phyloP scores from a whole-genome alignment of 2,113 vertebrate species.

The Pteronura brasiliensis region DNA sequence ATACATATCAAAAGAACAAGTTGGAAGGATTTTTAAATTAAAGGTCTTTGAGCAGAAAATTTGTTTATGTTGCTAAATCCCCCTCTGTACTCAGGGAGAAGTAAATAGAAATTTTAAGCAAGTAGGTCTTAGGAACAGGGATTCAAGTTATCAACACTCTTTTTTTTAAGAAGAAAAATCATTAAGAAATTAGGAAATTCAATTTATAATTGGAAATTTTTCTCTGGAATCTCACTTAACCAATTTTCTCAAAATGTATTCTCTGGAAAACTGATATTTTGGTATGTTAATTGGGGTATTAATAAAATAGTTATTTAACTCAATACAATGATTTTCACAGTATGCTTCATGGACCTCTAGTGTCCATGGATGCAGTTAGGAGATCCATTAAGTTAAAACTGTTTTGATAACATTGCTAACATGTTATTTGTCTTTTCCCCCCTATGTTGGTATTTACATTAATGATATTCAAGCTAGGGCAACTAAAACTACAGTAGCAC shows the following conservation, averaged over 20 bases:
- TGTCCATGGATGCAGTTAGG: background rate
- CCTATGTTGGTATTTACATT: background rate
- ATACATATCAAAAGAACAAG: background rate
- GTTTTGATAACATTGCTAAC: background rate
- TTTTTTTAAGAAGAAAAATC: background rate
- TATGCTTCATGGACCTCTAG: background rate
- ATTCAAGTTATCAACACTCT: background rate
- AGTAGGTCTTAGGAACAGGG: background rate
- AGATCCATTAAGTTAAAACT: background rate
- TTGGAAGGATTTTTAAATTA: background rate
- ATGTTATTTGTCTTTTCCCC: background rate
- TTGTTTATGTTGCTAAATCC: background rate
- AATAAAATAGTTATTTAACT: background rate
- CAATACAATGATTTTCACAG: background rate
- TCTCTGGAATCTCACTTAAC: background rate
- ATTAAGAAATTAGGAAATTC: background rate
- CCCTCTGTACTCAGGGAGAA: background rate
- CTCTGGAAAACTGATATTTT: background rate
- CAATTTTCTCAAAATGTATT: background rate
- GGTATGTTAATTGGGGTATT: background rate
- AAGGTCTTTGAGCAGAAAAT: background rate
- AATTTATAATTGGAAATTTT: background rate
- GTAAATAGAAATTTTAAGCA: background rate
- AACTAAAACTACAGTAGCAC: background rate
- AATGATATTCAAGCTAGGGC: background rate